phyloP scores from a whole-genome alignment of 1,140 invertebrate genomes.

The Brachionus asplanchnoidis region DNA sequence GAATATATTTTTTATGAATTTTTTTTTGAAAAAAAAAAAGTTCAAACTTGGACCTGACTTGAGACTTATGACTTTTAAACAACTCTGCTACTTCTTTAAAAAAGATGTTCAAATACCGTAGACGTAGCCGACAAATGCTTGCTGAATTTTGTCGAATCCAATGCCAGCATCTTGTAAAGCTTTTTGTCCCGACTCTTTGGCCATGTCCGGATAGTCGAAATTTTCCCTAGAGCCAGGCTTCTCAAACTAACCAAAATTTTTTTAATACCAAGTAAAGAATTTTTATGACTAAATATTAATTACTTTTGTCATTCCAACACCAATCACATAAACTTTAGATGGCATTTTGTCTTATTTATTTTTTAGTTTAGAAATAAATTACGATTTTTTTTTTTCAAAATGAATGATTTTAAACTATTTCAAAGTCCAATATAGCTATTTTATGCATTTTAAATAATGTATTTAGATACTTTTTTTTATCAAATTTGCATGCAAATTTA shows the following conservation, averaged over 20 bases:
- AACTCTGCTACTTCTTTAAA: background rate
- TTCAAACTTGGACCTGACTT: too few species aligned
- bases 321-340: slow-evolving; percentile 76
- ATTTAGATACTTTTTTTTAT: background rate
- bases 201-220: slow-evolving; percentile 89
- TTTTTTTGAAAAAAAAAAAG: too few species aligned
- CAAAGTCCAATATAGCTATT: slow-evolving; percentile 21
- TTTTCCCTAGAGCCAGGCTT: slow-evolving; percentile 76
- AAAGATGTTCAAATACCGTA: slow-evolving; percentile 65
- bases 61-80: too few species aligned
- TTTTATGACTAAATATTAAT: background rate
- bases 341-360: slow-evolving; percentile 42
- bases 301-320: slow-evolving; percentile 93
- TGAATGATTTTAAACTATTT: slow-evolving; percentile 3
- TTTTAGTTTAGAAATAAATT: background rate
- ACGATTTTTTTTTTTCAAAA: background rate
- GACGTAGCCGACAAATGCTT: slow-evolving; percentile 87
- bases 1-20: too few species aligned
- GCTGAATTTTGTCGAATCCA: slow-evolving; percentile 73
- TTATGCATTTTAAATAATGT: background rate
- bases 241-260: slow-evolving; percentile 63
- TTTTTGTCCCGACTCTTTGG: slow-evolving; percentile 79
- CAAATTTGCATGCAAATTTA: background rate
- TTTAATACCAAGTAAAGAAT: too few species aligned
- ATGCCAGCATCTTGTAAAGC: slow-evolving; percentile 80